phyloP scores from a whole-genome alignment of 2,888 invertebrate species.

The Hesperia comma region DNA sequence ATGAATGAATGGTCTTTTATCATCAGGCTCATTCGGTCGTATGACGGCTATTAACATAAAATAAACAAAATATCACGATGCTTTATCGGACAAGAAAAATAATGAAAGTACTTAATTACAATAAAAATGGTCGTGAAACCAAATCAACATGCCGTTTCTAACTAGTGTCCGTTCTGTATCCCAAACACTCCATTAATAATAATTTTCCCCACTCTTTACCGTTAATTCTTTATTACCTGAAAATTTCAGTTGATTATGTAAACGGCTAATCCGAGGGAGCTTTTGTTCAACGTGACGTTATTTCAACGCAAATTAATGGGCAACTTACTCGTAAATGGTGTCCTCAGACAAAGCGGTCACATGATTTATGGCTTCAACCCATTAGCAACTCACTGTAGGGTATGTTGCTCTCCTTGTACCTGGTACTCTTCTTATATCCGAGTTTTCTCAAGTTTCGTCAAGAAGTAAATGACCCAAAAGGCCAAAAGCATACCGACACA shows the following conservation, averaged over 20 bases:
- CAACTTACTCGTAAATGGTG: conserved; percentile 27
- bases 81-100: too few relatives aligned
- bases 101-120: too few relatives aligned
- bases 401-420: background rate
- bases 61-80: too few relatives aligned
- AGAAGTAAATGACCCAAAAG: too few relatives aligned
- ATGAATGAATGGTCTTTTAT: too few relatives aligned
- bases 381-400: background rate
- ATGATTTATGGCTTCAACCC: conserved; percentile 21
- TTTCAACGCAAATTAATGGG: conserved; percentile 32
- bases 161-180: conserved; percentile 16
- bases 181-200: conserved; percentile 67
- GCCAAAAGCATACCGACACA: too few relatives aligned
- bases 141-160: conserved; percentile 10
- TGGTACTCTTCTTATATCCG: background rate
- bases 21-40: too few relatives aligned
- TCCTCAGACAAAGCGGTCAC: conserved; percentile 29
- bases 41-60: too few relatives aligned
- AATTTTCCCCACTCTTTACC: conserved; percentile 48
- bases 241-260: conserved; percentile 65
- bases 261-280: conserved; percentile 55
- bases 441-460: background rate
- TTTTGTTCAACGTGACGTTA: conserved; percentile 40
- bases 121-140: too few relatives aligned
- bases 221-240: conserved; percentile 57